phyloP scores from a whole-genome alignment of 1,140 invertebrate species.

The Diorhabda elongata region DNA sequence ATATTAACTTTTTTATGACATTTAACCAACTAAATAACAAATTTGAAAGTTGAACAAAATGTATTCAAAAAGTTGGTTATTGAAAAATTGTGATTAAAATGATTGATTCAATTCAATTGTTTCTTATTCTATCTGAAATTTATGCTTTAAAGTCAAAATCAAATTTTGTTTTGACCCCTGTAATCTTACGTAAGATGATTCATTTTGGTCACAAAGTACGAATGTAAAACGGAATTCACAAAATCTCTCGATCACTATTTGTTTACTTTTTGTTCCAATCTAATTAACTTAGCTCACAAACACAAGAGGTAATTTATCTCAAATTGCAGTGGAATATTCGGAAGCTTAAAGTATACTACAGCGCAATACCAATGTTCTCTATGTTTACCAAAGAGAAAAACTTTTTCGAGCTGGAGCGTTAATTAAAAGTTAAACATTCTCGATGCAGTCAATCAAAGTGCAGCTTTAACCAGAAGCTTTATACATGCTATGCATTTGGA shows the following conservation, averaged over 20 bases:
- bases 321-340: neutral
- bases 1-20: too few relatives aligned
- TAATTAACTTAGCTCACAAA: neutral
- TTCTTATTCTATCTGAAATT: too few relatives aligned
- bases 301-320: neutral
- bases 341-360: constrained; percentile 1
- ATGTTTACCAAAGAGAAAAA: neutral
- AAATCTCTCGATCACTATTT: neutral
- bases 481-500: neutral
- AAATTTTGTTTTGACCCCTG: too few relatives aligned
- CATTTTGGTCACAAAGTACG: too few relatives aligned
- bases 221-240: too few relatives aligned
- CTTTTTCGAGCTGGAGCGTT: neutral
- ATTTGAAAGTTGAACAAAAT: too few relatives aligned
- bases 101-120: too few relatives aligned
- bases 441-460: neutral
- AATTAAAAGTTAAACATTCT: constrained; percentile 3
- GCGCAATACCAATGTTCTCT: neutral
- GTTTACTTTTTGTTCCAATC: constrained; percentile 2
- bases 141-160: too few relatives aligned
- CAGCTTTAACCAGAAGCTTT: neutral
- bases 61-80: too few relatives aligned
- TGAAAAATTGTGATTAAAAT: too few relatives aligned
- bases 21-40: too few relatives aligned
- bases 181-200: too few relatives aligned